Percentiles rank a stretch among this genome's conserved stretches.
Evolutionary conservation across 2,888 invertebrate genomes (phyloP).

Genomic region (Eledona agricola): DNA sequence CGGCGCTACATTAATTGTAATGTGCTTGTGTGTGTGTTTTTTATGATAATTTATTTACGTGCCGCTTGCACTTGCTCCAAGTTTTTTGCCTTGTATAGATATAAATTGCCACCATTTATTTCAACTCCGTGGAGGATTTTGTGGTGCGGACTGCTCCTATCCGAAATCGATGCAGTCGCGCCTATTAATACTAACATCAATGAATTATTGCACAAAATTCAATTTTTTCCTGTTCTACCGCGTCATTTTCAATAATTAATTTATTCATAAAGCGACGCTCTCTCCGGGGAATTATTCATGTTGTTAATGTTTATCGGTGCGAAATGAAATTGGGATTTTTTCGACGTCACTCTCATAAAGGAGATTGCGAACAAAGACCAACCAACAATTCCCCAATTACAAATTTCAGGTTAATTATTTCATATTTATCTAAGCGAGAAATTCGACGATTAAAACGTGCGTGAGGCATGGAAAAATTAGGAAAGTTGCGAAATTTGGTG

Average conservation of each 20-base stretch:
- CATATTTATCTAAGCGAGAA: conserved; percentile 19
- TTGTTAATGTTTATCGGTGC: conserved; percentile 34
- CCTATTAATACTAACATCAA: background rate
- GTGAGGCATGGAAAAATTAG: too few relatives aligned
- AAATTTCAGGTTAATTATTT: conserved; percentile 10
- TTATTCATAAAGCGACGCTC: too few relatives aligned
- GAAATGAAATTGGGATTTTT: conserved; percentile 28
- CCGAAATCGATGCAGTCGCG: conserved; percentile 3
- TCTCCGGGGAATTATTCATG: conserved; percentile 33
- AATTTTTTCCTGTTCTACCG: too few relatives aligned
- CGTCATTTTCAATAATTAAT: too few relatives aligned
- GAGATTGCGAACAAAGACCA: conserved; percentile 20
- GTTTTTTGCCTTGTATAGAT: conserved; percentile 1
- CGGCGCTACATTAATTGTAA: background rate
- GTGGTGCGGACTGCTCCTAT: background rate
- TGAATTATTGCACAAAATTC: too few relatives aligned
- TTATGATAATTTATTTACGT: background rate
- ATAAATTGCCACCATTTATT: conserved; percentile 3
- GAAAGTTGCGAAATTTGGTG: too few relatives aligned
- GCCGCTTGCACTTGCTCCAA: background rate
- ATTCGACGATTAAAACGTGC: too few relatives aligned
- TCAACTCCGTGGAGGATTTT: background rate
- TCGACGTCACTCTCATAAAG: conserved; percentile 19
- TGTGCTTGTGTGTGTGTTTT: background rate
- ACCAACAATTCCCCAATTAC: conserved; percentile 13